Conservation (phyloP, 2,113 vertebrate genomes). For the Ictalurus furcatus region DNA sequence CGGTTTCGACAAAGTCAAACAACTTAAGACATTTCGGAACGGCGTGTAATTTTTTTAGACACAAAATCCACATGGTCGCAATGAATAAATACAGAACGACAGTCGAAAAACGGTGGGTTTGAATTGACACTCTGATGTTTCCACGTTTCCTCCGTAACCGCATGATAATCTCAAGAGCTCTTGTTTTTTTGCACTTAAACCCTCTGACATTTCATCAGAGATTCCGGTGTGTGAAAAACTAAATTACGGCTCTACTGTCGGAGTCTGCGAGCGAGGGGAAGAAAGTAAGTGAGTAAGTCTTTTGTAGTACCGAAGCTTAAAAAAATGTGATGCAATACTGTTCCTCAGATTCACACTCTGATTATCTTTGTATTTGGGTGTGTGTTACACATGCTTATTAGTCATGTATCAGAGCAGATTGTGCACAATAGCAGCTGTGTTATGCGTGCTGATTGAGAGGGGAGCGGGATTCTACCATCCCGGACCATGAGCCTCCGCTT, state of each 20-base stretch:
- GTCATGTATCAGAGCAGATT: not conserved
- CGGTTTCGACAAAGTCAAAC: not conserved
- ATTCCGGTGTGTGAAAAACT: not conserved
- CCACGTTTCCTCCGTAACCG: not conserved
- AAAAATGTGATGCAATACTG: not conserved
- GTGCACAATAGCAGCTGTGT: conserved; percentile 17
- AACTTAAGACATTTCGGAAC: not conserved
- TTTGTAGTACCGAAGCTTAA: not conserved
- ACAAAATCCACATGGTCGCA: not conserved
- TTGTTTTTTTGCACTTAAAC: not conserved
- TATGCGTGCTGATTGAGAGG: not conserved
- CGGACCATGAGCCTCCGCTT: conserved; percentile 15
- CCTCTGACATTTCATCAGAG: not conserved
- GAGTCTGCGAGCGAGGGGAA: not conserved
- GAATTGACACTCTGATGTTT: not conserved
- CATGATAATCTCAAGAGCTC: not conserved
- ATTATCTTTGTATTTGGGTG: conserved; percentile 15
- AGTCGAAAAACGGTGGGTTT: not conserved
- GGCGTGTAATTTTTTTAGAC: not conserved
- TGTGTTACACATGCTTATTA: not conserved
- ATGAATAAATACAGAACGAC: not conserved
- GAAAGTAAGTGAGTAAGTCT: not conserved
- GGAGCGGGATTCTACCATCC: not conserved
- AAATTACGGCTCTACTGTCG: not conserved
- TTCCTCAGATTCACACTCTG: conserved; percentile 1